Percentiles rank a stretch among this genome's conserved stretches.
These are phyloP conservation scores for Acanthurus leucopareius DNA, from an alignment of 2,797 vertebrate genomes.

Conservation along the genomic window DNA sequence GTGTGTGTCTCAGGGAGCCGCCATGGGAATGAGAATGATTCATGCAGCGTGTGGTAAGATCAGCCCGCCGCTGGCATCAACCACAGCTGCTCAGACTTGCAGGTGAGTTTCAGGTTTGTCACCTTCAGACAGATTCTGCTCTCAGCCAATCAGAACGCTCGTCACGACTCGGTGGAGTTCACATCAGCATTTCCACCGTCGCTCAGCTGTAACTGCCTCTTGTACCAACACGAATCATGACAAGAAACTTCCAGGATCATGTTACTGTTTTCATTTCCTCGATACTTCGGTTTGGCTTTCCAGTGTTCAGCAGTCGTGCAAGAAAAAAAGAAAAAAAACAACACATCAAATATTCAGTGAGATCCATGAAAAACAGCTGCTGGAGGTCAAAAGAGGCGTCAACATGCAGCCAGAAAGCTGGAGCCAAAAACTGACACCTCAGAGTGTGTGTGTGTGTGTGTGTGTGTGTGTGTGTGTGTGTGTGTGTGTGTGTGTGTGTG, in stretches of 20 bases:
- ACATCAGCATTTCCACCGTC: background rate
- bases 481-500: conserved; percentile 21
- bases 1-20: background rate
- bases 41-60: background rate
- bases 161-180: background rate
- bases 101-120: background rate
- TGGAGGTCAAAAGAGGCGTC: background rate
- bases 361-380: background rate
- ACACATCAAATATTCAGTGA: background rate
- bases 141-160: background rate
- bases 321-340: too few species aligned
- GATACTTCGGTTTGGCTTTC: background rate
- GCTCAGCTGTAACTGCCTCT: too few species aligned
- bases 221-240: background rate
- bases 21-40: conserved; percentile 12
- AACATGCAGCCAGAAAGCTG: background rate
- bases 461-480: conserved; percentile 6
- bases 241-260: background rate
- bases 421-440: too few species aligned
- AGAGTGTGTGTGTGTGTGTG: background rate
- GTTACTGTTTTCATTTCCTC: background rate
- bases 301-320: background rate
- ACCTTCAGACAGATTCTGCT: background rate
- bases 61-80: background rate
- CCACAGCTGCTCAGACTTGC: background rate